phyloP scores from a whole-genome alignment of 1,140 invertebrate genomes.

The Odontomachus brunneus region DNA sequence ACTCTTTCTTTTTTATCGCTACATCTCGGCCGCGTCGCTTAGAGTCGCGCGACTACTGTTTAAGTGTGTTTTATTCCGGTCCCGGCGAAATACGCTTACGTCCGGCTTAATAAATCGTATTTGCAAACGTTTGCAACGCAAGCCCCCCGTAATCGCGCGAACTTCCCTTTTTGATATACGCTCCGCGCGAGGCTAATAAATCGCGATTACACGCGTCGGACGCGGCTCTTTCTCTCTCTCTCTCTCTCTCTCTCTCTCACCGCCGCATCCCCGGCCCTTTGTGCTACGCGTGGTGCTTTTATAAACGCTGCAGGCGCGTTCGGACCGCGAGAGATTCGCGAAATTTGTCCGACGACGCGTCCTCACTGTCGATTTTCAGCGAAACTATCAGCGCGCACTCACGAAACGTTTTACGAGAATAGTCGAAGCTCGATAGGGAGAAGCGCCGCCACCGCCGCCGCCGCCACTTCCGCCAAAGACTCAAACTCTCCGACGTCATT shows the following conservation, averaged over 20 bases:
- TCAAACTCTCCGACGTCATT: conserved; percentile 54
- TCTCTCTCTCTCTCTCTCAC: neutral
- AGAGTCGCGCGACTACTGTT: conserved; percentile 39
- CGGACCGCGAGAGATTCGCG: neutral
- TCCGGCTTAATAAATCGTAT: conserved; percentile 50
- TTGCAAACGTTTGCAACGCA: conserved; percentile 36
- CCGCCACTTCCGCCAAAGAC: conserved; percentile 18
- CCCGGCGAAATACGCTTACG: neutral
- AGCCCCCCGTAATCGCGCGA: conserved; percentile 47
- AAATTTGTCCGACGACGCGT: neutral
- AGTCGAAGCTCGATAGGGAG: conserved; percentile 27
- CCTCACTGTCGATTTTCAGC: neutral
- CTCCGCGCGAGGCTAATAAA: conserved; percentile 37
- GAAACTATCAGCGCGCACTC: neutral
- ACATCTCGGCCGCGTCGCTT: conserved; percentile 8
- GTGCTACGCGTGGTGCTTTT: neutral
- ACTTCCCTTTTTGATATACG: conserved; percentile 28
- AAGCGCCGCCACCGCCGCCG: neutral
- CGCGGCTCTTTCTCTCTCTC: too few relatives aligned
- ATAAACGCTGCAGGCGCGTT: neutral
- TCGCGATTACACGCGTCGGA: conserved; percentile 20
- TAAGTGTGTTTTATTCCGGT: conserved; percentile 2
- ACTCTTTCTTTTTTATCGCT: conserved; percentile 9
- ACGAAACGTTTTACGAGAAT: neutral
- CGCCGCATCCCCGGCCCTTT: neutral